These are phyloP conservation scores for Rhinolophus ferrumequinum DNA, from an alignment of 2,113 vertebrate genomes.

Conservation along the genomic window DNA sequence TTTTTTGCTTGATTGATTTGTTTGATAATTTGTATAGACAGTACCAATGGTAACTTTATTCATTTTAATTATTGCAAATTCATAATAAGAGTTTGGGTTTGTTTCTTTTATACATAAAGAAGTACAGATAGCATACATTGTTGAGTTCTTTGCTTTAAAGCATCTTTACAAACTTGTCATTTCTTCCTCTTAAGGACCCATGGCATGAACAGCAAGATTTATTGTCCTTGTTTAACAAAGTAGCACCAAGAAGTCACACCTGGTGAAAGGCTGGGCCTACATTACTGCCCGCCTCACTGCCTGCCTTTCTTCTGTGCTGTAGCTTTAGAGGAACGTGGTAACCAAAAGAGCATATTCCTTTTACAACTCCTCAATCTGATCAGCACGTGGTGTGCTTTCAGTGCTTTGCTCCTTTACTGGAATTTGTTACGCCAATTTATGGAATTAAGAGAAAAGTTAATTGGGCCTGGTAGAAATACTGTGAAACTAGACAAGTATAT, in stretches of 20 bases:
- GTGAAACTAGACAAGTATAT: conserved; percentile 30
- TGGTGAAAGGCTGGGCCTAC: not conserved
- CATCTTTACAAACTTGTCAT: conserved; percentile 4
- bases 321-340: not conserved
- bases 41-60: not conserved
- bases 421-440: conserved; percentile 29
- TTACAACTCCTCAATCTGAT: not conserved
- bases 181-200: conserved; percentile 25
- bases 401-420: conserved; percentile 24
- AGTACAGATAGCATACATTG: not conserved
- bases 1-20: conserved; percentile 54
- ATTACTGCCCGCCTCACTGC: not conserved
- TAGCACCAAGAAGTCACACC: not conserved
- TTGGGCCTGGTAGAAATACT: conserved; percentile 57
- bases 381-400: not conserved
- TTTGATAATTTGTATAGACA: conserved; percentile 38
- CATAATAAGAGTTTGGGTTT: not conserved
- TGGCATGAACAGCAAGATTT: not conserved
- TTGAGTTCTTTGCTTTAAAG: conserved; percentile 39
- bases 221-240: conserved; percentile 19
- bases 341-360: conserved; percentile 9
- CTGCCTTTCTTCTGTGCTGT: not conserved
- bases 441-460: conserved; percentile 46
- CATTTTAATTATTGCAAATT: conserved; percentile 45
- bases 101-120: conserved; percentile 31